Evolutionary conservation across 2,113 vertebrate species (phyloP).

Genomic region (Notechis scutatus): DNA sequence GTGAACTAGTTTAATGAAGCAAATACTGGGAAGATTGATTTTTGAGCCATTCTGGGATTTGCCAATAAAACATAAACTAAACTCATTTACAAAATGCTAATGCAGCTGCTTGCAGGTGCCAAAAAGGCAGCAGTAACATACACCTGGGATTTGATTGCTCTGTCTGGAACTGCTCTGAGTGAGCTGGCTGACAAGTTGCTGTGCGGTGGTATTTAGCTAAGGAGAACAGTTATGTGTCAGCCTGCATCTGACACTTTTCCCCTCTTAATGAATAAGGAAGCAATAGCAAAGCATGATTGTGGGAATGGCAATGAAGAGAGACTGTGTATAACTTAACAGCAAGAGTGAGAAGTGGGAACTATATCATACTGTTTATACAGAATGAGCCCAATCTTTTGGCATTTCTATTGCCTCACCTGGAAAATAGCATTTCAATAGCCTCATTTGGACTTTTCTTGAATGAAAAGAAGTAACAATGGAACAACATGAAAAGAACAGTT

Average conservation of each 20-base stretch:
- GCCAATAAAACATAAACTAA: neutral
- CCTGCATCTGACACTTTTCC: neutral
- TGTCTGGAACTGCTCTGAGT: constrained; percentile 1
- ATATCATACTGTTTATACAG: neutral
- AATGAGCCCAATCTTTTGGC: neutral
- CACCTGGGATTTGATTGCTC: constrained; percentile 18
- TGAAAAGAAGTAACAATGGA: neutral
- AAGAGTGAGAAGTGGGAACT: neutral
- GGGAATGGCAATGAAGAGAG: constrained; percentile 2
- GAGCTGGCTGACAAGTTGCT: neutral
- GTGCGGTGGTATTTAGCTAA: neutral
- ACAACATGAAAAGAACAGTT: neutral
- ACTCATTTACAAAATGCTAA: constrained; percentile 16
- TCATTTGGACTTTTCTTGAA: neutral
- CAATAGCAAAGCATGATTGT: neutral
- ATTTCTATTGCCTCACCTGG: neutral
- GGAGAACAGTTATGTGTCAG: neutral
- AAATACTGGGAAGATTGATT: neutral
- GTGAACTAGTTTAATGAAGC: neutral
- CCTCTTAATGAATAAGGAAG: neutral
- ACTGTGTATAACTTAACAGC: neutral
- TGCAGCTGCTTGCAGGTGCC: constrained; percentile 28
- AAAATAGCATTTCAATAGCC: neutral
- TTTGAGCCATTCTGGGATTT: neutral
- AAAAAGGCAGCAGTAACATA: neutral